Evolutionary conservation across 2,113 vertebrate species (phyloP).

Genomic region (Hymenochirus boettgeri): DNA sequence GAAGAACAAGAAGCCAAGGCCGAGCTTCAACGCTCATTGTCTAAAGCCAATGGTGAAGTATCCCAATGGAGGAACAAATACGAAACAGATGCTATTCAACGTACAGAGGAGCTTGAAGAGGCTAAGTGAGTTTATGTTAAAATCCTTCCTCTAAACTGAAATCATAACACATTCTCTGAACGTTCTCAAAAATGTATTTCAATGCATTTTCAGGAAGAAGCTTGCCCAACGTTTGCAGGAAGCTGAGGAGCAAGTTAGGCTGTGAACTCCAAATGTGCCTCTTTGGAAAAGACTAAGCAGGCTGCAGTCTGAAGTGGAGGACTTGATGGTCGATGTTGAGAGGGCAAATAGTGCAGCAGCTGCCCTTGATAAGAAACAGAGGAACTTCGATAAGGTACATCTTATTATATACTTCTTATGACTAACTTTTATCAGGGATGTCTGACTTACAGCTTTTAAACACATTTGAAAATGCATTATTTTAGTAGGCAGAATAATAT

Average conservation of each 20-base stretch:
- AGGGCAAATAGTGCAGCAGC: conserved; percentile 58
- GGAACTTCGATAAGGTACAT: conserved; percentile 64
- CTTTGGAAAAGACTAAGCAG: conserved; percentile 82
- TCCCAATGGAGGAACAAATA: conserved; percentile 87
- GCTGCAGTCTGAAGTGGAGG: conserved; percentile 69
- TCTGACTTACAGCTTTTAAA: neutral
- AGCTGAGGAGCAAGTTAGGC: conserved; percentile 72
- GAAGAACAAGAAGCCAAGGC: conserved; percentile 82
- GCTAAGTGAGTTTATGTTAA: conserved; percentile 61
- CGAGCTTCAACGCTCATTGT: conserved; percentile 74
- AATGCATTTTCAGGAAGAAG: conserved; percentile 68
- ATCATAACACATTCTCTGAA: too few species aligned
- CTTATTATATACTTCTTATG: too few species aligned
- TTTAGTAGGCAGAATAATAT: neutral
- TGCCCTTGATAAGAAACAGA: conserved; percentile 62
- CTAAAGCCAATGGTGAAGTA: conserved; percentile 74
- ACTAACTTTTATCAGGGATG: too few species aligned
- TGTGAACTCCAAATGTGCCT: conserved; percentile 76
- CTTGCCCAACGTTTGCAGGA: conserved; percentile 85
- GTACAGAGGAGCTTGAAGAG: conserved; percentile 80
- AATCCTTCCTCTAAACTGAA: neutral
- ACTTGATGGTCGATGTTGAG: conserved; percentile 64
- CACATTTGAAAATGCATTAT: too few species aligned
- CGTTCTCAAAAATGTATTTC: neutral
- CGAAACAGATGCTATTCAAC: conserved; percentile 76